Evolutionary conservation across 2,113 vertebrate genomes (phyloP), one percentile per base, ranked within the genome.

Genomic region (Myotis davidii): DNA sequence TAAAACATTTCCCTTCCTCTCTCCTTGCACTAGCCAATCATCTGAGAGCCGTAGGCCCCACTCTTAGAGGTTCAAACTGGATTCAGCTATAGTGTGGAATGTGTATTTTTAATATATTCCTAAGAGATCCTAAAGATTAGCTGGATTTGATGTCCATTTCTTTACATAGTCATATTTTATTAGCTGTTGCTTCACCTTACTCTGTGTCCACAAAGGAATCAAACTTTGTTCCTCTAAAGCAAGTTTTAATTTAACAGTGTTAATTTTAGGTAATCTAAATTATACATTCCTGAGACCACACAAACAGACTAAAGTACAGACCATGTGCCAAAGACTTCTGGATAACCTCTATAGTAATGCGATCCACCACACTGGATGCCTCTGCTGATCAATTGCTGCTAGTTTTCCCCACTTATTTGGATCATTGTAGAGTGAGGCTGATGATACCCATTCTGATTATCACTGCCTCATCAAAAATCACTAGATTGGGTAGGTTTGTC

Each of bases 251-350:
- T 91, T 34, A 93, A 27, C 6, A 81, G 2, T 64, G 50, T 90
- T 94, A 70, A 90, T 82, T 92, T 73, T 34, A 85, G 67, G 10
- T 77, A 34, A 13, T 64, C 85, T 67, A 82, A 52, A 82, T 73
- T 76, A 59, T 4, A 94, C 3, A 42, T 94, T 90, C n/a, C 54
- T 39, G 29, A 39, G 34, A 32, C 54, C 48, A 39, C 20, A 32
- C 12, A 23, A 69, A 67, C 9, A 37, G 2, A 34, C 25, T 34
- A 89, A 74, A 86, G 27, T 34, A 56, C 4, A 87, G 37, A 64
- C 16, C 9, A 3, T 29, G 12, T 73, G 21, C 7, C 91, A 89
- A 90, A 78, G 73, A 54, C 21, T 82, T 76, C 50, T 48, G 13
- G 20, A 39, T 73, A 91, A 52, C 13, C 42, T 84, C 65, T 32